Conservation (phyloP, 35 echinoderm and acorn worm species). For the Ptychodera flava region DNA sequence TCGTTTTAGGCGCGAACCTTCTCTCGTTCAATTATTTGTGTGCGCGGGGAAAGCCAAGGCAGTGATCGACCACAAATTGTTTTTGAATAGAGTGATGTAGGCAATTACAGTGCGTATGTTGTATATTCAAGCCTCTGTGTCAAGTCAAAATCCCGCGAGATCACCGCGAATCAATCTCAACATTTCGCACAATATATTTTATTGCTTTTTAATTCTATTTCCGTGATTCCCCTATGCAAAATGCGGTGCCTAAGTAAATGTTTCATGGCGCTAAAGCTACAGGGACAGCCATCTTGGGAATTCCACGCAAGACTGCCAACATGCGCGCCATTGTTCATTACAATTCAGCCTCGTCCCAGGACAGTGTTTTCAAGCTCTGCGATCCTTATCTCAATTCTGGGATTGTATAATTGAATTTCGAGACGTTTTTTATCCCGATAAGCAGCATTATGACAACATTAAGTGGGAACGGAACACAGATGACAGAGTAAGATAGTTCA, state of each 20-base stretch:
- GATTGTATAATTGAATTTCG: not conserved
- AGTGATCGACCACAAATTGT: too few species aligned
- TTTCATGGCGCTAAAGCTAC: not conserved
- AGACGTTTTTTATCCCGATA: not conserved
- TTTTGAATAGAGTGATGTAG: too few species aligned
- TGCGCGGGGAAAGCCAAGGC: too few species aligned
- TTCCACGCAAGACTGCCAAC: not conserved
- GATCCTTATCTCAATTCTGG: not conserved
- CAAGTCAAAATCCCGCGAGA: not conserved
- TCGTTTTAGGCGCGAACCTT: too few species aligned
- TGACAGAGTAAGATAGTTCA: not conserved
- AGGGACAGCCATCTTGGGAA: not conserved
- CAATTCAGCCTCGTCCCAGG: not conserved
- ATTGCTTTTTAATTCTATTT: not conserved
- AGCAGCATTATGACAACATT: not conserved
- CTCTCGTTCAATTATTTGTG: too few species aligned
- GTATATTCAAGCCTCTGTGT: too few species aligned
- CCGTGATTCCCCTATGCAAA: not conserved
- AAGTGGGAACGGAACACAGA: not conserved
- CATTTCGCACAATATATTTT: not conserved
- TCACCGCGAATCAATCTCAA: not conserved
- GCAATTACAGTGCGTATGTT: too few species aligned
- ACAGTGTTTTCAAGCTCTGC: not conserved
- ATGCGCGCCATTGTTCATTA: not conserved
- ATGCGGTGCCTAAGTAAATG: not conserved